A percentile compares a stretch with the other conserved stretches of the same genome.
Evolutionary conservation across 2,888 invertebrate genomes (phyloP).

Genomic region (Strigamia crassipes): DNA sequence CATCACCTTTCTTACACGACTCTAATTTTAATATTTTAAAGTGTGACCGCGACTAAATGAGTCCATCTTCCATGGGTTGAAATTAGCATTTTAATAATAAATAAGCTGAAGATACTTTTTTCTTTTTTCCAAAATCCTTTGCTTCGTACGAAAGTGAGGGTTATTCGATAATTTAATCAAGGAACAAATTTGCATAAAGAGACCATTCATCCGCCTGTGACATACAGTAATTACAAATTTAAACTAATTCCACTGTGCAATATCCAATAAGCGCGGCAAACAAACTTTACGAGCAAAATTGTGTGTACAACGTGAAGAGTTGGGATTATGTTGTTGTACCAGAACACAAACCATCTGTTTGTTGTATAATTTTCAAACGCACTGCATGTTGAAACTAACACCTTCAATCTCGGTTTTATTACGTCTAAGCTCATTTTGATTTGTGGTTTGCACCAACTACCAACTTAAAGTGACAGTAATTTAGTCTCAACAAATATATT

Average conservation of each 20-base stretch:
- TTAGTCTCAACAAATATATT: conserved; percentile 20
- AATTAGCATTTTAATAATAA: conserved; percentile 39
- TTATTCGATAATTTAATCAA: conserved; percentile 48
- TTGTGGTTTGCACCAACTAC: conserved; percentile 35
- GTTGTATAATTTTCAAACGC: conserved; percentile 29
- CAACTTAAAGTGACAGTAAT: conserved; percentile 26
- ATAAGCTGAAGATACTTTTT: conserved; percentile 10
- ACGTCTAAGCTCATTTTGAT: conserved; percentile 35
- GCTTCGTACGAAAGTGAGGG: conserved; percentile 35
- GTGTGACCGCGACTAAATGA: conserved; percentile 12
- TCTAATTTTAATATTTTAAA: not conserved
- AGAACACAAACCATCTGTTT: not conserved
- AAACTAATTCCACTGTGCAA: conserved; percentile 45
- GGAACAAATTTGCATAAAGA: conserved; percentile 47
- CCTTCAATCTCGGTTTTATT: conserved; percentile 35
- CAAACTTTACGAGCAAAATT: conserved; percentile 41
- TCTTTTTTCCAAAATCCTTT: not conserved
- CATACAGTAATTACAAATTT: conserved; percentile 48
- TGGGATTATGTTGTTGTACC: conserved; percentile 7
- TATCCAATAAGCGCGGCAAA: conserved; percentile 37
- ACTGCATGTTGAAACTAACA: conserved; percentile 2
- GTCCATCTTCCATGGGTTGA: conserved; percentile 1
- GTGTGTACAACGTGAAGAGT: conserved; percentile 17
- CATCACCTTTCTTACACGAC: conserved; percentile 19
- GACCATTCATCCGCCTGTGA: conserved; percentile 46